These are phyloP conservation scores for Drosophila varians DNA, from an alignment of 1,140 invertebrate species.

Conservation along the genomic window DNA sequence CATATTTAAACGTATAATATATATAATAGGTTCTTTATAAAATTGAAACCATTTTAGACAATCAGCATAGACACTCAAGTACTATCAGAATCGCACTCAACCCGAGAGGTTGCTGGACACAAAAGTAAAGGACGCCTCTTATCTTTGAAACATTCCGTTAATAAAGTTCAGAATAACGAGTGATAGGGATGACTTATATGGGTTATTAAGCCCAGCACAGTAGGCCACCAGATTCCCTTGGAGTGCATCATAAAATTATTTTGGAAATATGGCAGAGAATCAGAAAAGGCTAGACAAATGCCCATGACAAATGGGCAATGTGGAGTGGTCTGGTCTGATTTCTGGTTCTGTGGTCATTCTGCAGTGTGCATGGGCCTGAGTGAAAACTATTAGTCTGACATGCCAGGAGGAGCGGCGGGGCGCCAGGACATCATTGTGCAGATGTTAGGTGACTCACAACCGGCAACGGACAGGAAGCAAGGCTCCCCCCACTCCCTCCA, in stretches of 20 bases:
- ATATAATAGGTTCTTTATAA: neutral
- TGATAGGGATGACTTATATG: constrained; percentile 35
- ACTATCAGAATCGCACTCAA: constrained; percentile 37
- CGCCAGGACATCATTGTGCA: constrained; percentile 22
- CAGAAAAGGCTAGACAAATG: constrained; percentile 9
- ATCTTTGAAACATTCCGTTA: constrained; percentile 24
- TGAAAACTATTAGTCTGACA: constrained; percentile 57
- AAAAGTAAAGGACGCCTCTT: constrained; percentile 13
- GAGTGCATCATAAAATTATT: constrained; percentile 24
- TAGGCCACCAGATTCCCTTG: neutral
- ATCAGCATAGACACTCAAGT: constrained; percentile 4
- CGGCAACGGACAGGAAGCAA: constrained; percentile 20
- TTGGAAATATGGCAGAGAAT: constrained; percentile 40
- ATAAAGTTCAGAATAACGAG: constrained; percentile 40
- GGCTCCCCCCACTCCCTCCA: constrained; percentile 1
- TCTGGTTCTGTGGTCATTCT: constrained; percentile 41
- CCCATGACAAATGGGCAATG: constrained; percentile 33
- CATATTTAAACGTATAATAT: too few relatives aligned
- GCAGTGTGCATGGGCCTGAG: constrained; percentile 30
- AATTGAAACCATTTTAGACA: constrained; percentile 1
- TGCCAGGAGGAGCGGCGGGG: constrained; percentile 1
- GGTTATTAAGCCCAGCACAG: constrained; percentile 19
- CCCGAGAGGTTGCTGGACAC: constrained; percentile 34
- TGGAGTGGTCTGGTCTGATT: constrained; percentile 32
- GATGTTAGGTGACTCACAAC: constrained; percentile 36